Evolutionary conservation across 2,888 invertebrate genomes (phyloP).

Genomic region (Encarsia formosa): DNA sequence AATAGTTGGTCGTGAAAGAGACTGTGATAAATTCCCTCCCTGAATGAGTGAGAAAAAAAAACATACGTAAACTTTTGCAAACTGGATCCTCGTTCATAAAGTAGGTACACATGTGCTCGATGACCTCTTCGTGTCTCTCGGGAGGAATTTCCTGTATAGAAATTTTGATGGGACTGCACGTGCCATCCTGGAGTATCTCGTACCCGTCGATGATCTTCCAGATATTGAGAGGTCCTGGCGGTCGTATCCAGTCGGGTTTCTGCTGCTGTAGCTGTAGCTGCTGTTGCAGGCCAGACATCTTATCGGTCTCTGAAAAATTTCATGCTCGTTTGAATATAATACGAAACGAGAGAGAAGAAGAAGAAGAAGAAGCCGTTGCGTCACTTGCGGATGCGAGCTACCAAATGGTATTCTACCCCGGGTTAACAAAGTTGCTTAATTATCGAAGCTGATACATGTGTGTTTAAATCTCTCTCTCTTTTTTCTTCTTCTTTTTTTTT

Average conservation of each 20-base stretch:
- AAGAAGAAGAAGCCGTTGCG: too few species aligned
- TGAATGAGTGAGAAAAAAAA: background rate
- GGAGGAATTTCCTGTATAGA: conserved; percentile 40
- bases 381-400: too few species aligned
- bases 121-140: conserved; percentile 37
- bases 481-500: too few species aligned
- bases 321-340: too few species aligned
- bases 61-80: conserved; percentile 33
- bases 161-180: conserved; percentile 31
- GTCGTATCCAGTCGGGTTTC: conserved; percentile 23
- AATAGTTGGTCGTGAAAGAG: too few species aligned
- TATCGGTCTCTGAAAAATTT: conserved; percentile 10
- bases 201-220: conserved; percentile 34
- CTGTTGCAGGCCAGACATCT: conserved; percentile 17
- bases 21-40: too few species aligned
- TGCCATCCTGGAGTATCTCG: conserved; percentile 22
- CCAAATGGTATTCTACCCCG: too few species aligned
- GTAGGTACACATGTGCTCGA: conserved; percentile 34
- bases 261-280: too few species aligned
- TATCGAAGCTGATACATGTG: too few species aligned
- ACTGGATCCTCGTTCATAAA: conserved; percentile 37
- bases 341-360: too few species aligned
- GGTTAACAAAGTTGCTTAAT: too few species aligned
- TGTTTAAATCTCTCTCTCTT: too few species aligned
- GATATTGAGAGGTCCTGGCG: conserved; percentile 34